These are phyloP conservation scores for Vireo griseus DNA, from an alignment of 2,797 vertebrate species.

Conservation along the genomic window DNA sequence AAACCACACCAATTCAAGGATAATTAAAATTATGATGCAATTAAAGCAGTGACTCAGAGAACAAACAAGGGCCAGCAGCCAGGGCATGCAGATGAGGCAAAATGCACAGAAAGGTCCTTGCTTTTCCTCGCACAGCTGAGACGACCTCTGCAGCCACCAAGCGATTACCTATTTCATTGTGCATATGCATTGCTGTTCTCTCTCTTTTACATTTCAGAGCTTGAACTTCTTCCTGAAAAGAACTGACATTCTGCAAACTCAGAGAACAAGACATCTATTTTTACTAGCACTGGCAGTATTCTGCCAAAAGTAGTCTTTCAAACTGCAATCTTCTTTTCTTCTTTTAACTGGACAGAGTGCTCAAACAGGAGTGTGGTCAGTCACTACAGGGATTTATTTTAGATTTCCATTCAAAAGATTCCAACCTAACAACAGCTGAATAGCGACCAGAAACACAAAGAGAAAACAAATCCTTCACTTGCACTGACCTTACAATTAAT, in stretches of 20 bases:
- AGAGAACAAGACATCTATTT: neutral
- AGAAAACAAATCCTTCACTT: neutral
- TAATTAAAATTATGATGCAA: neutral
- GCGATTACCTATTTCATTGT: rapidly evolving
- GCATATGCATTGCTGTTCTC: neutral
- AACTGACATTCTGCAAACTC: neutral
- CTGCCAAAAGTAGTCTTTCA: neutral
- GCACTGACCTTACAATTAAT: neutral
- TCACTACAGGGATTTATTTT: neutral
- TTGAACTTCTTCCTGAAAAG: neutral
- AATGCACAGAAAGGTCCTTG: neutral
- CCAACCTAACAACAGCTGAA: neutral
- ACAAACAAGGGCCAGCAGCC: neutral
- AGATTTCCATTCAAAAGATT: neutral
- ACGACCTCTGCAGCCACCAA: neutral
- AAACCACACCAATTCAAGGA: neutral
- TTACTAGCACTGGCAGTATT: neutral
- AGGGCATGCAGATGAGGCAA: neutral
- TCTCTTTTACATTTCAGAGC: neutral
- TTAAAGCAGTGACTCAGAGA: neutral
- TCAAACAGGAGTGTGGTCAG: neutral
- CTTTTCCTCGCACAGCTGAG: neutral
- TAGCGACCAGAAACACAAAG: neutral
- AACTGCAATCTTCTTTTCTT: neutral
- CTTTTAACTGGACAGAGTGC: neutral